Conservation (phyloP, 2,113 vertebrate species). For the Scalopus aquaticus region DNA sequence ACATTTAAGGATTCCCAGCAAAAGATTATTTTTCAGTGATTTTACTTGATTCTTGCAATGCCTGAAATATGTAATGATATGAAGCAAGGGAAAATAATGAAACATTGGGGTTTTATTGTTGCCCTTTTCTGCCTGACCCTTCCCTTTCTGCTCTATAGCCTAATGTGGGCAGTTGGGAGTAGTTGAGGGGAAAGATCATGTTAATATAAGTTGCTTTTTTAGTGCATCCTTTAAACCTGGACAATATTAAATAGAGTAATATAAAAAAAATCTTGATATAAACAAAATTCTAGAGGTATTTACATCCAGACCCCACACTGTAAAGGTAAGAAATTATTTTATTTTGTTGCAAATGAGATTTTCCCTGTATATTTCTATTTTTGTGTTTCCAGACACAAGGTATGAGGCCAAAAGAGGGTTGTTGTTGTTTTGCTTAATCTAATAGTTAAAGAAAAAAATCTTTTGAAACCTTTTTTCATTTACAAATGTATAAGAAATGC, state of each 20-base stretch:
- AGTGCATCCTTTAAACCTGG: neutral
- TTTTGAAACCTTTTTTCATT: neutral
- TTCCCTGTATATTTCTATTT: neutral
- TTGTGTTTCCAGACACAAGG: neutral
- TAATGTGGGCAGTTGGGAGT: neutral
- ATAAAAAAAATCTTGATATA: neutral
- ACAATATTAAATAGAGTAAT: neutral
- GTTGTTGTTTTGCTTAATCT: conserved; percentile 31
- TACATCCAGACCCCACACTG: neutral
- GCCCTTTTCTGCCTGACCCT: neutral
- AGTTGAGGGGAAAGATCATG: neutral
- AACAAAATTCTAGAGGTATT: neutral
- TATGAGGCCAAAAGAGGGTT: neutral
- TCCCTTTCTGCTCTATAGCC: neutral
- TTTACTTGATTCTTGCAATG: conserved; percentile 44
- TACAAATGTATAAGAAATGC: neutral
- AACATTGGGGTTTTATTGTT: neutral
- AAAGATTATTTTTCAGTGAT: conserved; percentile 58
- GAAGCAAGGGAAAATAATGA: conserved; percentile 28
- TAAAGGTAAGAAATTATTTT: neutral
- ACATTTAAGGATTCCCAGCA: conserved; percentile 48
- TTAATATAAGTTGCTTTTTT: neutral
- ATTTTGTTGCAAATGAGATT: neutral
- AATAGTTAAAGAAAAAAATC: neutral
- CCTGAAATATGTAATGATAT: neutral